Evolutionary conservation across 2,113 vertebrate genomes (phyloP).

Genomic region (Sturnira hondurensis): DNA sequence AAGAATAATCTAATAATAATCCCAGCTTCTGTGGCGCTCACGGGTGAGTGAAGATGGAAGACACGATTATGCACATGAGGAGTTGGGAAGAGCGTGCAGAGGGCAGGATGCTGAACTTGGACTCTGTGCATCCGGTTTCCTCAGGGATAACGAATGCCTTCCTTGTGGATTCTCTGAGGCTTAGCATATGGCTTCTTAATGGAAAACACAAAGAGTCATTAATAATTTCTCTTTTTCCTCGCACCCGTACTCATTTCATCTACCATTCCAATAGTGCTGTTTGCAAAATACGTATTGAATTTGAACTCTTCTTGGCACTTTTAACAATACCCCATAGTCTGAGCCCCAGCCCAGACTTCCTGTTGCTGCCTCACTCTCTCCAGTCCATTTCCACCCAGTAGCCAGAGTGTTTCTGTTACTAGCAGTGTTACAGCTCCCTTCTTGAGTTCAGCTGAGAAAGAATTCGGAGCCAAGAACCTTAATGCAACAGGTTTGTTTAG

Average conservation of each 20-base stretch:
- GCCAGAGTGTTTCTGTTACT: background rate
- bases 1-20: background rate
- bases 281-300: background rate
- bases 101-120: background rate
- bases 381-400: background rate
- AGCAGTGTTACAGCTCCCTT: background rate
- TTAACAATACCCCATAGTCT: fast-evolving
- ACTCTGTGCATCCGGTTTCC: background rate
- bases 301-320: background rate
- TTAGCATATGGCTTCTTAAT: background rate
- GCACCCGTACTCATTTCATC: background rate
- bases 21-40: background rate
- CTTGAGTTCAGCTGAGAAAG: background rate
- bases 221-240: background rate
- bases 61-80: background rate
- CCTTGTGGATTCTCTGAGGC: background rate
- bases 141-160: background rate
- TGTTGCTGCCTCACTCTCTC: background rate
- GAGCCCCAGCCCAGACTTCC: background rate
- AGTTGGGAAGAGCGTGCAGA: background rate
- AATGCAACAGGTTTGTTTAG: background rate
- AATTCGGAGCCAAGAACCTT: background rate
- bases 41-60: background rate
- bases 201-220: background rate
- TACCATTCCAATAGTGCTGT: background rate